Evolutionary conservation across 2,888 invertebrate species (phyloP).

Genomic region (Cephus runcator): DNA sequence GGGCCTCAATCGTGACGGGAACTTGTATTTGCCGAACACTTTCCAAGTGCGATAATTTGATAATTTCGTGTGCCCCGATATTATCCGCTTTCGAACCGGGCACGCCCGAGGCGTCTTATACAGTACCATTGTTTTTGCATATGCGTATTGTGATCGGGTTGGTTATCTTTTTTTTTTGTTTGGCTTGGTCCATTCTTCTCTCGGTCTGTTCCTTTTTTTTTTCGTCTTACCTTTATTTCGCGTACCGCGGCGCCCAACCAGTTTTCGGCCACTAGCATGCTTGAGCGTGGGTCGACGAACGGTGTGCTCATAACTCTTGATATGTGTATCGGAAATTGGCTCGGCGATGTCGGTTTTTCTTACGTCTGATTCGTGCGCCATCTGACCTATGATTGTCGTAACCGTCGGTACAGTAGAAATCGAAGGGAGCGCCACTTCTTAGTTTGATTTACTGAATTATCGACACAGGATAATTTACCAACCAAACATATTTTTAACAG

Average conservation of each 20-base stretch:
- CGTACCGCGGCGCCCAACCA: slow-evolving; percentile 45
- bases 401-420: not conserved
- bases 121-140: slow-evolving; percentile 24
- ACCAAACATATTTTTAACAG: not conserved
- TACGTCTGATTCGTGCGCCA: not conserved
- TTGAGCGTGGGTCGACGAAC: slow-evolving; percentile 54
- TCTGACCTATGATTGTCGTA: not conserved
- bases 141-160: slow-evolving; percentile 37
- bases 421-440: not conserved
- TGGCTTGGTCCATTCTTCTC: slow-evolving; percentile 37
- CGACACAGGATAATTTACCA: not conserved
- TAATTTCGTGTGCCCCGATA: not conserved
- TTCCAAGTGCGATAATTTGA: not conserved
- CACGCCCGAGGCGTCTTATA: slow-evolving; percentile 1
- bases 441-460: not conserved
- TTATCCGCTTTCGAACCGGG: not conserved
- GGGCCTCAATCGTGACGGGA: not conserved
- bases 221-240: slow-evolving; percentile 40
- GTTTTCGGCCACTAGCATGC: slow-evolving; percentile 46
- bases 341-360: not conserved
- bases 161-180: slow-evolving; percentile 32
- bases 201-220: slow-evolving; percentile 5
- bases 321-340: slow-evolving; percentile 44
- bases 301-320: slow-evolving; percentile 54
- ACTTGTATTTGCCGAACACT: not conserved